These are phyloP conservation scores for Drosophila sproati DNA, from an alignment of 1,140 invertebrate genomes.

Conservation along the genomic window DNA sequence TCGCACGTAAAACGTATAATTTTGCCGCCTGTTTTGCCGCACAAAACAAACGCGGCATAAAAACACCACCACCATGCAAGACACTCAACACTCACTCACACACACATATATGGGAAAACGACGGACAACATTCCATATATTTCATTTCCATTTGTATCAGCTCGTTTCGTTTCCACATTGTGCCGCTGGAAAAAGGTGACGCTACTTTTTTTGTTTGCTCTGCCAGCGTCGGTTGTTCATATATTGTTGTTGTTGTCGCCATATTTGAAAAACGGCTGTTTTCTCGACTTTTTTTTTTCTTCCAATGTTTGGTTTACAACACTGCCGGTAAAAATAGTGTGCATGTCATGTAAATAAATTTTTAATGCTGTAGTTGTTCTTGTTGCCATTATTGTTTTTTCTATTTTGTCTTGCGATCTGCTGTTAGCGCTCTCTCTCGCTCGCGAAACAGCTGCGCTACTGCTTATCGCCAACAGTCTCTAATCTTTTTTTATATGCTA, in stretches of 20 bases:
- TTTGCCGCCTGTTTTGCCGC: slow-evolving; percentile 76
- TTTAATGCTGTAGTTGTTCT: background rate
- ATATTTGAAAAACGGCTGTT: slow-evolving; percentile 79
- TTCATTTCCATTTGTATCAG: slow-evolving; percentile 58
- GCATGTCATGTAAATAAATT: background rate
- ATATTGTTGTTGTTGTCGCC: slow-evolving; percentile 39
- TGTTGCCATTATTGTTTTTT: slow-evolving; percentile 11
- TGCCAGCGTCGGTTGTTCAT: slow-evolving; percentile 10
- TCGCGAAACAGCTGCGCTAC: slow-evolving; percentile 61
- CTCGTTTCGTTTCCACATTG: slow-evolving; percentile 50
- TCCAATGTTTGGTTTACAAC: slow-evolving; percentile 51
- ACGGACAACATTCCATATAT: slow-evolving; percentile 60
- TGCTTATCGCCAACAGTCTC: slow-evolving; percentile 54
- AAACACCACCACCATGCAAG: slow-evolving; percentile 60
- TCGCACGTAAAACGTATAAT: slow-evolving; percentile 36
- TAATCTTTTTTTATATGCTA: slow-evolving; percentile 52
- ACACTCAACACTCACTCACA: slow-evolving; percentile 30
- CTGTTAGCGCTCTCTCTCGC: slow-evolving; percentile 3
- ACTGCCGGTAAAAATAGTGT: slow-evolving; percentile 53
- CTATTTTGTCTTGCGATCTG: slow-evolving; percentile 31
- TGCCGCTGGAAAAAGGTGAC: slow-evolving; percentile 74
- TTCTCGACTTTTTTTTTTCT: slow-evolving; percentile 45
- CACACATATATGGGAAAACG: slow-evolving; percentile 40
- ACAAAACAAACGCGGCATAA: slow-evolving; percentile 79
- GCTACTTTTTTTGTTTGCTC: slow-evolving; percentile 61